These are phyloP conservation scores for Python bivittatus DNA, from an alignment of 2,113 vertebrate genomes.

Conservation along the genomic window DNA sequence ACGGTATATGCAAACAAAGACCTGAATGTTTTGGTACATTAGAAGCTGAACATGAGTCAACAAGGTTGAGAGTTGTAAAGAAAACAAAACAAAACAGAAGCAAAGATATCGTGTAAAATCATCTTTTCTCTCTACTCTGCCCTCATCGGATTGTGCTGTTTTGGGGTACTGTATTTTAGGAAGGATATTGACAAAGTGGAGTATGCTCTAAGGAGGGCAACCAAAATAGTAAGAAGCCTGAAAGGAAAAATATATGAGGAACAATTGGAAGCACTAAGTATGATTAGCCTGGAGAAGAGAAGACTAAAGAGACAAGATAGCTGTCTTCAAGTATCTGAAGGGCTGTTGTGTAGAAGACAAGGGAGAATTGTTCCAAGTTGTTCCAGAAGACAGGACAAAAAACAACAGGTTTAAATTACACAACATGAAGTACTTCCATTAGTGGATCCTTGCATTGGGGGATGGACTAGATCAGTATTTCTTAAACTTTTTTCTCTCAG, in stretches of 20 bases:
- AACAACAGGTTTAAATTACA: not conserved
- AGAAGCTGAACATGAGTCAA: not conserved
- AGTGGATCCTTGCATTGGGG: not conserved
- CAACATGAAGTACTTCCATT: not conserved
- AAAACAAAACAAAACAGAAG: not conserved
- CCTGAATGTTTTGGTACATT: not conserved
- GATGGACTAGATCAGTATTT: not conserved
- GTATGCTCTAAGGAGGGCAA: not conserved
- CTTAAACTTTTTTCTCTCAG: not conserved
- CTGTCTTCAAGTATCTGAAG: not conserved
- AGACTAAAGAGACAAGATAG: not conserved
- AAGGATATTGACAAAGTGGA: not conserved
- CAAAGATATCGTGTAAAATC: not conserved
- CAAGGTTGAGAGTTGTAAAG: not conserved
- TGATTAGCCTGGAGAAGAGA: not conserved
- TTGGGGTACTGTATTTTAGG: not conserved
- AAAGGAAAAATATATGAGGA: not conserved
- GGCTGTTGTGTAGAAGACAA: not conserved
- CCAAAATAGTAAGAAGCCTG: not conserved
- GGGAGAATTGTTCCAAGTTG: not conserved
- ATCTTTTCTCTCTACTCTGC: not conserved
- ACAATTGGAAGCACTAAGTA: not conserved
- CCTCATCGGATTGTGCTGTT: not conserved
- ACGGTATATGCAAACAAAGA: not conserved
- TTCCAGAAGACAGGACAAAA: too few species aligned